These are phyloP conservation scores for Bradypodion pumilum DNA, from an alignment of 2,797 vertebrate species.

Conservation along the genomic window DNA sequence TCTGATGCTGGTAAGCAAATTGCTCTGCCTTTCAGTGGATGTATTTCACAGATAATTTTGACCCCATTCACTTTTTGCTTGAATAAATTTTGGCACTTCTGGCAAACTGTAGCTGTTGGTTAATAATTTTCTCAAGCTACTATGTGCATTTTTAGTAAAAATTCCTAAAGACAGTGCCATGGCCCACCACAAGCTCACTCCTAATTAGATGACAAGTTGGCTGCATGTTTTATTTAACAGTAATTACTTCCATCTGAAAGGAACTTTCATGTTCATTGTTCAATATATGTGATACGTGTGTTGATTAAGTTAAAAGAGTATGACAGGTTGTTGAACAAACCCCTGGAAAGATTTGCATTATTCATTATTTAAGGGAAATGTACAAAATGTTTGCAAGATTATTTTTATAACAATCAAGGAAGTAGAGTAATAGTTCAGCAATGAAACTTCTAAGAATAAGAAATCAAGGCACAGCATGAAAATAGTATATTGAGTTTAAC, in stretches of 20 bases:
- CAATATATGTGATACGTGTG: neutral
- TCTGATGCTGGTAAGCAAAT: fast-evolving
- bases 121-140: slow-evolving; percentile 21
- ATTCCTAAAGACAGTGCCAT: neutral
- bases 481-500: too few relatives aligned
- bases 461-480: neutral
- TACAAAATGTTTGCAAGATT: neutral
- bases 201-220: slow-evolving; percentile 13
- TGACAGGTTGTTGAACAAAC: neutral
- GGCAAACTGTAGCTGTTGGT: fast-evolving
- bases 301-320: neutral
- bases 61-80: neutral
- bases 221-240: slow-evolving; percentile 30
- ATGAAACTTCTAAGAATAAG: neutral
- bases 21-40: fast-evolving
- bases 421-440: neutral
- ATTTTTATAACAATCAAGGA: neutral
- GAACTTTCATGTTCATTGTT: slow-evolving; percentile 11
- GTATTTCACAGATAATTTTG: neutral
- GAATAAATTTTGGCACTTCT: neutral
- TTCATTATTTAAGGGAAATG: slow-evolving; percentile 10
- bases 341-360: neutral
- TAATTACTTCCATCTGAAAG: slow-evolving; percentile 24
- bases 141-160: neutral
- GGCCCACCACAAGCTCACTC: neutral